Conservation (phyloP, 2,888 invertebrate genomes). For the Mayetiola destructor region DNA sequence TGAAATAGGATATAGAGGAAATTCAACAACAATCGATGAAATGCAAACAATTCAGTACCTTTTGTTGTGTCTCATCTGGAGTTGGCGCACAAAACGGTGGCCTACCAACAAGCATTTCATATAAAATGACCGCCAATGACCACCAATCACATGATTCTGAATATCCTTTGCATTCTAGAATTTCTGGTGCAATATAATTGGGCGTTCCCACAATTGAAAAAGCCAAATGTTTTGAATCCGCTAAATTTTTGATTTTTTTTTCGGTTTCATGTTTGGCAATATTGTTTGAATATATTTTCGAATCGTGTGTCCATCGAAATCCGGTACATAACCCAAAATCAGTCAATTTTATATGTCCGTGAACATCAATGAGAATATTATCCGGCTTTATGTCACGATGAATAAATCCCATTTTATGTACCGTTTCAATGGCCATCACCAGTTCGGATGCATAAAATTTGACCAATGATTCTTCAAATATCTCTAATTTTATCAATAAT, state of each 20-base stretch:
- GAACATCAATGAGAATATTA: slow-evolving; percentile 93
- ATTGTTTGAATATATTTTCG: neutral
- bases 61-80: slow-evolving; percentile 91
- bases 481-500: slow-evolving; percentile 86
- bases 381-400: slow-evolving; percentile 83
- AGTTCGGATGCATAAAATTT: slow-evolving; percentile 90
- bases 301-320: slow-evolving; percentile 55
- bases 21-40: slow-evolving; percentile 10
- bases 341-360: slow-evolving; percentile 97
- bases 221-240: slow-evolving; percentile 52
- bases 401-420: slow-evolving; percentile 99
- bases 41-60: slow-evolving; percentile 48
- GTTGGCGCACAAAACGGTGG: slow-evolving; percentile 92
- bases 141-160: slow-evolving; percentile 97
- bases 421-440: slow-evolving; percentile 97
- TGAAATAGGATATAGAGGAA: too few relatives aligned
- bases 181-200: slow-evolving; percentile 97
- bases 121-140: slow-evolving; percentile 98
- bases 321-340: slow-evolving; percentile 99
- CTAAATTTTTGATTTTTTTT: slow-evolving; percentile 39
- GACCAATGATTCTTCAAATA: slow-evolving; percentile 82
- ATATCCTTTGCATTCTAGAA: slow-evolving; percentile 80
- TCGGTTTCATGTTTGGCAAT: slow-evolving; percentile 69
- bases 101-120: slow-evolving; percentile 98
- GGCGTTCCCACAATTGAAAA: slow-evolving; percentile 98